A percentile compares a stretch with the other conserved stretches of the same genome.
Evolutionary conservation across 2,797 vertebrate species (phyloP).

Genomic region (Triplophysa yarkandensis): DNA sequence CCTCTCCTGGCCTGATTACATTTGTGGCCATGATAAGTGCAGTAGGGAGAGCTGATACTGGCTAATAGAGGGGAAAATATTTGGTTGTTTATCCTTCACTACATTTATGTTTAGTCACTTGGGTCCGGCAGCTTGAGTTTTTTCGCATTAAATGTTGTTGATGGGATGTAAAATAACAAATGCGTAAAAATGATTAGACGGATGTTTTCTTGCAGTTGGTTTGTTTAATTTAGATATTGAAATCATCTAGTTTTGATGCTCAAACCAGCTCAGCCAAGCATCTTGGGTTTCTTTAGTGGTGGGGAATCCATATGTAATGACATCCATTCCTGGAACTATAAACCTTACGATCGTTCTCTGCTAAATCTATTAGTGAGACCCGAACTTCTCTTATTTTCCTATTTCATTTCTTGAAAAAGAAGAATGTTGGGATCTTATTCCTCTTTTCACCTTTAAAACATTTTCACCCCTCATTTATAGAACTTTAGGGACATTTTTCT

Average conservation of each 20-base stretch:
- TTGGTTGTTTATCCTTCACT: neutral
- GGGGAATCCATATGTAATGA: constrained; percentile 62
- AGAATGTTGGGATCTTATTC: constrained; percentile 60
- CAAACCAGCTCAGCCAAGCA: constrained; percentile 57
- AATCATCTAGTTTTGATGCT: constrained; percentile 40
- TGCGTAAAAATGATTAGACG: constrained; percentile 22
- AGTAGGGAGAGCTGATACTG: neutral
- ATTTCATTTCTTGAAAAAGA: constrained; percentile 64
- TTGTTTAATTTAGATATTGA: constrained; percentile 8
- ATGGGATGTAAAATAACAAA: neutral
- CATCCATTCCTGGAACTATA: constrained; percentile 68
- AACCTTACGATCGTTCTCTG: constrained; percentile 65
- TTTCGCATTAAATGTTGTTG: constrained; percentile 1
- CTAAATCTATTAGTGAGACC: constrained; percentile 68
- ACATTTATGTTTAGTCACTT: neutral
- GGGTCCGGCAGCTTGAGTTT: neutral
- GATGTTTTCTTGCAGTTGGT: constrained; percentile 17
- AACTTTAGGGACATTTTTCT: constrained; percentile 34
- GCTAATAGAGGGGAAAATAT: neutral
- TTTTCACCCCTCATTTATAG: constrained; percentile 32
- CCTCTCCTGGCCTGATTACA: neutral
- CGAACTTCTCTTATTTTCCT: constrained; percentile 52
- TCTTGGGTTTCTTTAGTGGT: constrained; percentile 56
- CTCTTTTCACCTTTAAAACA: constrained; percentile 42
- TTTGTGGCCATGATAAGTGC: neutral